Conservation (phyloP, 1,140 invertebrate genomes). For the Drosophila orena region DNA sequence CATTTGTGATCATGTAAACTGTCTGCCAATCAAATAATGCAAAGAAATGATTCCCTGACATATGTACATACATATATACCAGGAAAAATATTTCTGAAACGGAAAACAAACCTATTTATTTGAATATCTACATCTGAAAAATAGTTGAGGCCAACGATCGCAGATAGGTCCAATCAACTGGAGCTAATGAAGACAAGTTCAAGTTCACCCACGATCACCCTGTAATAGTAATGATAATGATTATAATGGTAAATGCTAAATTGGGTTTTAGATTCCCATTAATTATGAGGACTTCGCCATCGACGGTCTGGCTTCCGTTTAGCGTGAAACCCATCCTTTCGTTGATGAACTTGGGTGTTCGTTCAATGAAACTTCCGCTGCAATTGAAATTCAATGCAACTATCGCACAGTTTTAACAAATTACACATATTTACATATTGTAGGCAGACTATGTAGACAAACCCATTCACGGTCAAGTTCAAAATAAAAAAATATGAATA, state of each 20-base stretch:
- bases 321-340: slow-evolving; percentile 22
- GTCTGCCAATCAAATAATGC: slow-evolving; percentile 39
- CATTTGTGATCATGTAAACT: slow-evolving; percentile 46
- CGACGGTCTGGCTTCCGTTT: slow-evolving; percentile 18
- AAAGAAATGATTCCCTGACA: background rate
- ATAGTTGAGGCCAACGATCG: background rate
- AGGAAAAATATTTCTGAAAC: slow-evolving; percentile 11
- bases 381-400: slow-evolving; percentile 35
- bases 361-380: slow-evolving; percentile 19
- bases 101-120: slow-evolving; percentile 9
- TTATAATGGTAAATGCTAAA: background rate
- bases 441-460: slow-evolving; percentile 20
- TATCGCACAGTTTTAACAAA: slow-evolving; percentile 17
- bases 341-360: slow-evolving; percentile 27
- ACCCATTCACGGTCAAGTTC: slow-evolving; percentile 58
- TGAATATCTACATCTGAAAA: background rate
- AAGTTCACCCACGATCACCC: slow-evolving; percentile 26
- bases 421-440: background rate
- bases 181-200: slow-evolving; percentile 37
- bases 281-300: slow-evolving; percentile 9
- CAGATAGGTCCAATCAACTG: slow-evolving; percentile 15
- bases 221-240: no score
- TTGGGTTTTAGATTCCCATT: slow-evolving; percentile 9
- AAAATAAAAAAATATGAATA: slow-evolving; percentile 34
- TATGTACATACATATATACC: slow-evolving; percentile 7